A percentile compares a stretch with the other conserved stretches of the same genome.
Conservation (phyloP, 2,113 vertebrate species). For the Puntigrus tetrazona region DNA sequence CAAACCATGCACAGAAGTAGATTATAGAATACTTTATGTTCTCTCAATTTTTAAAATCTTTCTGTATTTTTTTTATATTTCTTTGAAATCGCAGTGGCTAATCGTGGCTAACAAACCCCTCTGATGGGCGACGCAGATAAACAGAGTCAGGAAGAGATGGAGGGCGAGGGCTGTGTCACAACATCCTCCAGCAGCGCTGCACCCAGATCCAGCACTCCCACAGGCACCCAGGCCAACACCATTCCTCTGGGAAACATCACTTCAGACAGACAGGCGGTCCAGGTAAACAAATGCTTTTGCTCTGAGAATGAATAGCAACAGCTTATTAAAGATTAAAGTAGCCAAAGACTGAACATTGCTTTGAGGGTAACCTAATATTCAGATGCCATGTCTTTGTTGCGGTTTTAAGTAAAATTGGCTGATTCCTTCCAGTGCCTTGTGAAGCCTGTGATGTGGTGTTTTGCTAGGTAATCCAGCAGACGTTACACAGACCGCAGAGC, state of each 20-base stretch:
- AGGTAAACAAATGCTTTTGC: slow-evolving; percentile 72
- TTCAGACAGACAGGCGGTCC: slow-evolving; percentile 85
- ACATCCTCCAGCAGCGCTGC: slow-evolving; percentile 70
- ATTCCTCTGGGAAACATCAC: slow-evolving; percentile 82
- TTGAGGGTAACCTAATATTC: background rate
- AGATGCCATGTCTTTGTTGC: background rate
- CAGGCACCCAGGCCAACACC: slow-evolving; percentile 74
- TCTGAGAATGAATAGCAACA: background rate
- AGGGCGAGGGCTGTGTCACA: slow-evolving; percentile 65
- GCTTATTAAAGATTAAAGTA: background rate
- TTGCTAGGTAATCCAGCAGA: slow-evolving; percentile 89
- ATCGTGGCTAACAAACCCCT: slow-evolving; percentile 63
- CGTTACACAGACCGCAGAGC: slow-evolving; percentile 88
- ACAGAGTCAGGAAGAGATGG: slow-evolving; percentile 60
- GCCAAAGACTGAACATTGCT: background rate
- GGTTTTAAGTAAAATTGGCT: background rate
- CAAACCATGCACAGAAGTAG: background rate
- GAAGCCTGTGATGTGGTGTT: background rate
- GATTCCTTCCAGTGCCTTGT: background rate
- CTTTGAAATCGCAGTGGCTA: background rate
- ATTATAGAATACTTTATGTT: background rate
- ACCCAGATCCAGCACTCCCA: slow-evolving; percentile 68
- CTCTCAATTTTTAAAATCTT: background rate
- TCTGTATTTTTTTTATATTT: background rate
- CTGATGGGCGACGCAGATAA: slow-evolving; percentile 28